Evolutionary conservation across 2,888 invertebrate genomes (phyloP), one percentile per base, ranked within the genome.

Genomic region (Hypsopygia costalis): DNA sequence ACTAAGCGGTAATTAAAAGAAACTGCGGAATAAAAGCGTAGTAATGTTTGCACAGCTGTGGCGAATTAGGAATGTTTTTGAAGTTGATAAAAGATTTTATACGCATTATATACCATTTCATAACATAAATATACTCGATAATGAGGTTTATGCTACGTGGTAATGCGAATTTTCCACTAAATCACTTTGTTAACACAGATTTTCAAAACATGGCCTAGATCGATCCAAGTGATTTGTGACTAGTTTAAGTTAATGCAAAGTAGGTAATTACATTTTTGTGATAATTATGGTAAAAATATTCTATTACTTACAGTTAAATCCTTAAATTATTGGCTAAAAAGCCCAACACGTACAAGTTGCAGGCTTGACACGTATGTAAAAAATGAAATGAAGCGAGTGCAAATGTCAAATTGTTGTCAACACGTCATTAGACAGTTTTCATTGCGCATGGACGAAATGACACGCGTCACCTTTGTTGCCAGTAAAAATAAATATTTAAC

Each of bases 291-390:
- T 5, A 27, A 49, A 52, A 65, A 55, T 52, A 53, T 48, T 43
- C 37, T 29, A 51, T 54, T 87, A 88, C 87, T 88, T 66, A 88
- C 87, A 78, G 68, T 76, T 77, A 67, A 63, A 66, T 80, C 80
- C 69, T 83, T 81, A 85, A 81, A 81, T 78, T 81, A 81, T 67
- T 63, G 83, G 87, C 82, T 67, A 60, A 52, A 55, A 73, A 70
- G 83, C 83, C 83, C 62, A 63, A 71, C 76, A 65, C 81, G 81
- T 70, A 65, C 81, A 80, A 79, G 61, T 62, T n/a, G n/a, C n/a
- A 72, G 55, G 60, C 69, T 77, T 86, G 87, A 88, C 87, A 88
- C 87, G 87, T 88, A 86, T 75, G 71, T 81, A 82, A 81, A 74
- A 87, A 86, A 78, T 82, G 78, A 81, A 76, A 57, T 67, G 62